These are phyloP conservation scores for Pagrus major DNA, from an alignment of 2,113 vertebrate genomes.

Conservation along the genomic window DNA sequence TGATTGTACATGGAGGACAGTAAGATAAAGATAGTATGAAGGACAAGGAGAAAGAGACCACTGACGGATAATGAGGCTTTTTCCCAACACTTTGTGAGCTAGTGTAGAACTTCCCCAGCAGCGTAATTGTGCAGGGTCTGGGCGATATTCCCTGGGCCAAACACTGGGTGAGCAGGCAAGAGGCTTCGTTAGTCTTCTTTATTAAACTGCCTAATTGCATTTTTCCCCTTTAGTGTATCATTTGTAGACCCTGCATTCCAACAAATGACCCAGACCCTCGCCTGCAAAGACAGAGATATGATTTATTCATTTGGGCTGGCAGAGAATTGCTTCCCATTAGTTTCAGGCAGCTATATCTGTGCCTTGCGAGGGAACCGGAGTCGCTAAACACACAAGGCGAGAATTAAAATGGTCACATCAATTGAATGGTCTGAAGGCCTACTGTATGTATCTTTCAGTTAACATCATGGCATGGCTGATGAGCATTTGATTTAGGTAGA, in stretches of 20 bases:
- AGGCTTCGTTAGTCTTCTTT: conserved; percentile 72
- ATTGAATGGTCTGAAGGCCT: conserved; percentile 19
- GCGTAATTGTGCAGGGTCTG: conserved; percentile 68
- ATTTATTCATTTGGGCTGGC: conserved; percentile 78
- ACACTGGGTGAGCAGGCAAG: conserved; percentile 41
- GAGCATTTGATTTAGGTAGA: conserved; percentile 16
- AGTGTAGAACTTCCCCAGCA: conserved; percentile 44
- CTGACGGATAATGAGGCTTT: conserved; percentile 62
- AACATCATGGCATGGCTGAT: conserved; percentile 8
- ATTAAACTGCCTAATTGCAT: conserved; percentile 83
- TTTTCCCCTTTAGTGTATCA: conserved; percentile 77
- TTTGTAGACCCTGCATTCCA: conserved; percentile 74
- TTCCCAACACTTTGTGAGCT: conserved; percentile 51
- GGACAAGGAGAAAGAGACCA: conserved; percentile 42
- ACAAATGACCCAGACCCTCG: conserved; percentile 74
- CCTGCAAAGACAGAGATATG: conserved; percentile 67
- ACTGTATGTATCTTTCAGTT: conserved; percentile 28
- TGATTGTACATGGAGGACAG: conserved; percentile 6
- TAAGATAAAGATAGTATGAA: conserved; percentile 21
- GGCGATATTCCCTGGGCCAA: conserved; percentile 68
- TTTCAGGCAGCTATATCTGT: conserved; percentile 30
- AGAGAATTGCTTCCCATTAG: conserved; percentile 64
- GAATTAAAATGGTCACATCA: conserved; percentile 54
- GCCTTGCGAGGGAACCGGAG: conserved; percentile 23
- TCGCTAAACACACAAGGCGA: conserved; percentile 38